phyloP scores from a whole-genome alignment of 2,888 invertebrate genomes.

The Geophilus truncorum region DNA sequence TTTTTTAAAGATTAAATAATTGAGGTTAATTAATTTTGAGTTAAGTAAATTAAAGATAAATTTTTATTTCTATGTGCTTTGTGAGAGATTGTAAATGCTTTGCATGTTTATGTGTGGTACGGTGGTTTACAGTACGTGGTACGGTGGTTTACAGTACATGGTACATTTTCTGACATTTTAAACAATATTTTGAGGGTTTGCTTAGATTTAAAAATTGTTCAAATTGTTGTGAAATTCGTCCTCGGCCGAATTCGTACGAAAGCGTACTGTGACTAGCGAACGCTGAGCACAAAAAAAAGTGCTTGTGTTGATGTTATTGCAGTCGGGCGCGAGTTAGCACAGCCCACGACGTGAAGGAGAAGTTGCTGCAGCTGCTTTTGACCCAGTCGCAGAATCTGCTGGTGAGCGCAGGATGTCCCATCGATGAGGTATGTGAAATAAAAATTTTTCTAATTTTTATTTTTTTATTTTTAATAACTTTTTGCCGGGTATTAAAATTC shows the following conservation, averaged over 20 bases:
- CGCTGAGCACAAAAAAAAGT: constrained; percentile 20
- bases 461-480: too few species aligned
- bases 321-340: constrained; percentile 45
- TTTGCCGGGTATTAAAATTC: not conserved
- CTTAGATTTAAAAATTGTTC: not conserved
- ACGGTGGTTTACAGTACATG: too few species aligned
- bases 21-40: not conserved
- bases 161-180: not conserved
- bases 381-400: constrained; percentile 82
- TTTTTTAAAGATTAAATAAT: too few species aligned
- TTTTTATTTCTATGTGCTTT: not conserved
- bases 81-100: not conserved
- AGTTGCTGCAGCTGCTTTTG: constrained; percentile 77
- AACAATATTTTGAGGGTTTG: not conserved
- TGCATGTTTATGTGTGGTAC: not conserved
- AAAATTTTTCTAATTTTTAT: constrained; percentile 36
- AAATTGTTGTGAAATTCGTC: not conserved
- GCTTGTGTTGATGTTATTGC: constrained; percentile 33
- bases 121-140: too few species aligned
- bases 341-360: constrained; percentile 76
- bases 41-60: not conserved
- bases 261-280: not conserved
- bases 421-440: constrained; percentile 74
- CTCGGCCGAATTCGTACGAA: not conserved
- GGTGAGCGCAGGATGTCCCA: constrained; percentile 82